These are phyloP conservation scores for Xenentodon cancila DNA, from an alignment of 2,797 vertebrate genomes.

Conservation along the genomic window DNA sequence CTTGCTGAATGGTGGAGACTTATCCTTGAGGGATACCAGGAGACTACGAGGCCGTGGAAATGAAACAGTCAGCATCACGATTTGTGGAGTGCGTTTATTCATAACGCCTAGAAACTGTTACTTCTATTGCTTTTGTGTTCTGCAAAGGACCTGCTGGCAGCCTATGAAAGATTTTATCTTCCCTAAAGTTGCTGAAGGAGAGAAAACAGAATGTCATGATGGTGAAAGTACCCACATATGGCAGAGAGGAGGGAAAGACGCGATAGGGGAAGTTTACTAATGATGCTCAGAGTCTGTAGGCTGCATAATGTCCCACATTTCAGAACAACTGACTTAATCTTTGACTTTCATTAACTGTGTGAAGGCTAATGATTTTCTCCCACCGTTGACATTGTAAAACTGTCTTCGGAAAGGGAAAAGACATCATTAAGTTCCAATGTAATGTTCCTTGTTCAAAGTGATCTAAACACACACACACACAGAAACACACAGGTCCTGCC, in stretches of 20 bases:
- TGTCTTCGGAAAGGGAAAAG: slow-evolving; percentile 56
- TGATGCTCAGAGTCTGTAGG: slow-evolving; percentile 54
- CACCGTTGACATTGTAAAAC: slow-evolving; percentile 59
- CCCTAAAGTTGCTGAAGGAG: slow-evolving; percentile 43
- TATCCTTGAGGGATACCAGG: slow-evolving; percentile 19
- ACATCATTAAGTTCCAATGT: slow-evolving; percentile 67
- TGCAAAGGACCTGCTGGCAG: slow-evolving; percentile 18
- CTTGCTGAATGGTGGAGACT: slow-evolving; percentile 1
- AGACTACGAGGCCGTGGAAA: slow-evolving; percentile 20
- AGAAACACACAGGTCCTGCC: slow-evolving; percentile 30
- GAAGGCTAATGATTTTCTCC: slow-evolving; percentile 74
- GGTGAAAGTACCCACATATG: slow-evolving; percentile 56
- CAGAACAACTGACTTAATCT: slow-evolving; percentile 75
- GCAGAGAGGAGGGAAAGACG: slow-evolving; percentile 19
- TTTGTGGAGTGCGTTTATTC: slow-evolving; percentile 18
- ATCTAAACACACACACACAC: slow-evolving; percentile 9
- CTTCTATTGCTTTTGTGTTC: neutral
- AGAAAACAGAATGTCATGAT: slow-evolving; percentile 45
- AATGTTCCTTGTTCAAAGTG: slow-evolving; percentile 61
- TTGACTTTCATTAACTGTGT: slow-evolving; percentile 81
- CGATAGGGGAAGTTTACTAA: slow-evolving; percentile 62
- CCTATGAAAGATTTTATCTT: slow-evolving; percentile 23
- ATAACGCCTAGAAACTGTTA: slow-evolving; percentile 1
- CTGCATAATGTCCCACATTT: slow-evolving; percentile 67
- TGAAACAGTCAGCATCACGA: slow-evolving; percentile 49